Percentiles rank a stretch among this genome's conserved stretches.
Evolutionary conservation across 2,888 invertebrate genomes (phyloP).

Genomic region (Muschampia plurimacula): DNA sequence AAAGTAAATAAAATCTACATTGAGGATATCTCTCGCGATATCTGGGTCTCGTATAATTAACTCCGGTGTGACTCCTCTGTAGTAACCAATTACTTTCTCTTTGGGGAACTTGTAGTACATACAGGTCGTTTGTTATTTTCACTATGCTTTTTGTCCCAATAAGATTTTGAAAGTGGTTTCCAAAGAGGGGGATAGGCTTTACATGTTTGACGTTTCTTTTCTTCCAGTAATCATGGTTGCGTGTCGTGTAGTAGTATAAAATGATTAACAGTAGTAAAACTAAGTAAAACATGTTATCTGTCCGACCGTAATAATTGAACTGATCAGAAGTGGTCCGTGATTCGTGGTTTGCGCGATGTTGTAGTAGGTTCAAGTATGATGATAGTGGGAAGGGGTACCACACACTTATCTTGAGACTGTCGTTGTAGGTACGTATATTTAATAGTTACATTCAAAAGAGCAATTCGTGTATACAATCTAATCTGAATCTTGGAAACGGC

Average conservation of each 20-base stretch:
- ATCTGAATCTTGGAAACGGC: too few species aligned
- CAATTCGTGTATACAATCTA: too few species aligned
- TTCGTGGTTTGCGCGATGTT: not conserved
- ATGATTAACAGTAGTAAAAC: slow-evolving; percentile 45
- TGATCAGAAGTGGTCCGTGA: not conserved
- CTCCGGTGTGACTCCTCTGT: slow-evolving; percentile 61
- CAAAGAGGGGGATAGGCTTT: slow-evolving; percentile 61
- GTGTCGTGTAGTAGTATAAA: slow-evolving; percentile 58
- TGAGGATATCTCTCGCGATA: slow-evolving; percentile 59
- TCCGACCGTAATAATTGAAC: not conserved
- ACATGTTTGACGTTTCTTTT: slow-evolving; percentile 66
- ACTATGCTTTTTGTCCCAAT: slow-evolving; percentile 56
- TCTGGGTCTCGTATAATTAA: slow-evolving; percentile 66
- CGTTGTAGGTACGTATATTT: too few species aligned
- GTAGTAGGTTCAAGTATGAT: not conserved
- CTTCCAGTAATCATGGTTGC: slow-evolving; percentile 63
- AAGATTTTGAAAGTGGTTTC: slow-evolving; percentile 58
- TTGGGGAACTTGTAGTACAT: slow-evolving; percentile 65
- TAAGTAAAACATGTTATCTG: slow-evolving; percentile 16
- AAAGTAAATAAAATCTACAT: slow-evolving; percentile 62
- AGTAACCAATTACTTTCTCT: slow-evolving; percentile 70
- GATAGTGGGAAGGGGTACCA: not conserved
- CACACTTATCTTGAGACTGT: not conserved
- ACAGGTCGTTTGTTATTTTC: slow-evolving; percentile 56
- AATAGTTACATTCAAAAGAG: too few species aligned